Percentiles rank a stretch among this genome's conserved stretches.
Evolutionary conservation across 2,888 invertebrate species (phyloP).

Genomic region (Acrobasis suavella): DNA sequence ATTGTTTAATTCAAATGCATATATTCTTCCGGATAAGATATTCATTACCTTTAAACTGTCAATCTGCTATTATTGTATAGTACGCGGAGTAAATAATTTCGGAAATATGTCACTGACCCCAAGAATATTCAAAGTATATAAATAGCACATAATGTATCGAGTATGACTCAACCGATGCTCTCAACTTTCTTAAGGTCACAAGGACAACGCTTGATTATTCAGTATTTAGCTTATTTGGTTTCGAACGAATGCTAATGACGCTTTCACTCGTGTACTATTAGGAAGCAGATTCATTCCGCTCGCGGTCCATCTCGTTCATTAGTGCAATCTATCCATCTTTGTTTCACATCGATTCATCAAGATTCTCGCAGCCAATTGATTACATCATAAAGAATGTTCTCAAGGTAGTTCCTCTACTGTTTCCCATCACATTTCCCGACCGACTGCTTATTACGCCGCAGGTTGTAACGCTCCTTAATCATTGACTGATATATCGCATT

Average conservation of each 20-base stretch:
- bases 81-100: too few relatives aligned
- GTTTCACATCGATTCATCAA: conserved; percentile 60
- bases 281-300: conserved; percentile 24
- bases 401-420: conserved; percentile 57
- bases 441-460: conserved; percentile 51
- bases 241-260: conserved; percentile 35
- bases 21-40: too few relatives aligned
- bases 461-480: conserved; percentile 48
- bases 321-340: conserved; percentile 51
- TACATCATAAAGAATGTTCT: conserved; percentile 64
- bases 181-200: conserved; percentile 56
- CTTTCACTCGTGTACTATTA: conserved; percentile 40
- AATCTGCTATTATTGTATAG: too few relatives aligned
- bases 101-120: not conserved
- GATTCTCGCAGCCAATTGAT: conserved; percentile 58
- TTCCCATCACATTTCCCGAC: conserved; percentile 58
- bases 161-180: conserved; percentile 52
- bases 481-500: conserved; percentile 50
- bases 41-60: too few relatives aligned
- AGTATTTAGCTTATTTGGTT: conserved; percentile 39
- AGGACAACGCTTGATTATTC: conserved; percentile 49
- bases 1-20: too few relatives aligned
- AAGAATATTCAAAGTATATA: conserved; percentile 12
- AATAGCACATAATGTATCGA: conserved; percentile 7
- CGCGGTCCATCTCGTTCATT: conserved; percentile 41